Evolutionary conservation across 2,888 invertebrate species (phyloP), one percentile per base, ranked within the genome.

Genomic region (Rhagonycha fulva): DNA sequence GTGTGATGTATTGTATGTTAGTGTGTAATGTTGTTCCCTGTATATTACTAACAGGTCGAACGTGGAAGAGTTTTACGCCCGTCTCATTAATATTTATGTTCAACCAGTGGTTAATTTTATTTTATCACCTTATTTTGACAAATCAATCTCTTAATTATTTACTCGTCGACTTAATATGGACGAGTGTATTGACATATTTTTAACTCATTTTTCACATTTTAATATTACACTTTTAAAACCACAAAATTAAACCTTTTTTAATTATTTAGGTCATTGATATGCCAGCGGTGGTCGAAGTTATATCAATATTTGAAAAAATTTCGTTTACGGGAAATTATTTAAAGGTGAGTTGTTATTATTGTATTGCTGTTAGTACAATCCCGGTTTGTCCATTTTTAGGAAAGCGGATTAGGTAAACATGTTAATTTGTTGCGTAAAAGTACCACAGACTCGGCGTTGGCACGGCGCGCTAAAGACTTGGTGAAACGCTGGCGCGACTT

Each of bases 401-500:
- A 94, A 93, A 98, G 98, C 91, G 91, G 98, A 92, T 90, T 98
- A 87, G 98, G 97, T 62, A 96, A 95, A 88, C 94, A 95, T 87
- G 95, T 98, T 88, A 98, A 98, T 88, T 96, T 97, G 88, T 90
- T 98, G 71, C 92, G 98, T 74, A 91, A 96, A 77, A 95, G 95
- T 88, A 96, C 96, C 62, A 91, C 90, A 76, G 95, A 97, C 87
- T 95, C 96, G 82, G 91, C 91, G 77, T 90, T 98, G 87, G 96
- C 97, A 72, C 94, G 95, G 84, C 92, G 98, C 81, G 96, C 97
- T 75, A 98, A 98, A 89, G 95, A 95, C 86, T 91, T 98, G 87
- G 93, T 98, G 75, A 96, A 96, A 84, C 92, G 94, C 89, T 98
- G 98, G 98, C 93, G 98, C 83, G 94, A 94, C 89, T 92, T 96